phyloP scores from a whole-genome alignment of 2,113 vertebrate species.

The Pseudonaja textilis region DNA sequence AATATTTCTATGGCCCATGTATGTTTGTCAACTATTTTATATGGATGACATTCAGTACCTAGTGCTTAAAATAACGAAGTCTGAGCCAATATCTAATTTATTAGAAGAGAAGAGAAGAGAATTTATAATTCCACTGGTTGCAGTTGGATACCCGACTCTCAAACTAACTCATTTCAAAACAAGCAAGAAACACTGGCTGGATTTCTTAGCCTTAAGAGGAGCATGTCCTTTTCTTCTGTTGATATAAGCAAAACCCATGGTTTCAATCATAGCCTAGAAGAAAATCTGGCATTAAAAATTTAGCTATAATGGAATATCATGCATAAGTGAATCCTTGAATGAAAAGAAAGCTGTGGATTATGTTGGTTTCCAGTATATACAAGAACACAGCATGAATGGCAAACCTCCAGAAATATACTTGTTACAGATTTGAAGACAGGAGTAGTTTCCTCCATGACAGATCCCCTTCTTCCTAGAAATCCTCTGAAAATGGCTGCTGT shows the following conservation, averaged over 20 bases:
- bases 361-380: background rate
- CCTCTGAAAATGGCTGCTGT: background rate
- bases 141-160: background rate
- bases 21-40: slow-evolving; percentile 2
- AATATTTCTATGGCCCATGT: background rate
- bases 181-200: background rate
- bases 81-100: background rate
- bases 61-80: background rate
- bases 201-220: background rate
- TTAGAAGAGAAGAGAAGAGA: background rate
- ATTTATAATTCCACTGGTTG: background rate
- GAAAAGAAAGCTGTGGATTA: background rate
- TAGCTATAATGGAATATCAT: background rate
- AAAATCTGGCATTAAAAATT: background rate
- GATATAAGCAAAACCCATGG: background rate
- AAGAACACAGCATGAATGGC: background rate
- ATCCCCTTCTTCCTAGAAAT: background rate
- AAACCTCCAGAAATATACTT: background rate
- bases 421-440: background rate
- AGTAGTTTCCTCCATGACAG: background rate
- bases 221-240: background rate
- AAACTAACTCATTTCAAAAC: slow-evolving; percentile 2
- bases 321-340: slow-evolving; percentile 2
- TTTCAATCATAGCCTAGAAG: background rate
- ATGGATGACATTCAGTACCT: slow-evolving; percentile 13